Evolutionary conservation across 2,113 vertebrate genomes (phyloP).

Genomic region (Lampris incognitus): DNA sequence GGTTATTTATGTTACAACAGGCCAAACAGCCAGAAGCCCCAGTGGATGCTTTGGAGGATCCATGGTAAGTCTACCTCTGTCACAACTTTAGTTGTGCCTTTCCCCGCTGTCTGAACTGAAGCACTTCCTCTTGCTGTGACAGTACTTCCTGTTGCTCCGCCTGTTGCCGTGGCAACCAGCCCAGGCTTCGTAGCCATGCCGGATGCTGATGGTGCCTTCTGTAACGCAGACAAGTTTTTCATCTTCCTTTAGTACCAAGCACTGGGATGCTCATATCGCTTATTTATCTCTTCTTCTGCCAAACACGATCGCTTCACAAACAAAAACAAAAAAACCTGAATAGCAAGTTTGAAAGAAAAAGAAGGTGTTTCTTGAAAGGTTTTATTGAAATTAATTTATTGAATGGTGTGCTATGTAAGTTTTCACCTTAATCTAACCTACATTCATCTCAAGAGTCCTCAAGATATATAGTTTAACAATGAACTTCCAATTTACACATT

Average conservation of each 20-base stretch:
- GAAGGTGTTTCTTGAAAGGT: too few relatives aligned
- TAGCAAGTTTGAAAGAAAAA: too few relatives aligned
- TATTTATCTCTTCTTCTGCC: background rate
- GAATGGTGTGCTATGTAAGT: too few relatives aligned
- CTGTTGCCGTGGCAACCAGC: constrained; percentile 44
- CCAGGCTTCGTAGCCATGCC: constrained; percentile 68
- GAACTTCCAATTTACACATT: too few relatives aligned
- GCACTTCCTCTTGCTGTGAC: constrained; percentile 44
- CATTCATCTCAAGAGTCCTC: too few relatives aligned
- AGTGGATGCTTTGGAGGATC: background rate
- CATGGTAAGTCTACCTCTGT: constrained; percentile 67
- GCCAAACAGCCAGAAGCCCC: constrained; percentile 44
- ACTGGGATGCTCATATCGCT: background rate
- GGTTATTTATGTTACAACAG: constrained; percentile 12
- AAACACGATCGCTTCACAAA: too few relatives aligned
- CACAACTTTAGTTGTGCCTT: constrained; percentile 54
- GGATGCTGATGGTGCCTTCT: constrained; percentile 66
- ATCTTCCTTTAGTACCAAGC: background rate
- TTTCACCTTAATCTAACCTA: too few relatives aligned
- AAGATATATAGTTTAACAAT: too few relatives aligned
- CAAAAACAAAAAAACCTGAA: too few relatives aligned
- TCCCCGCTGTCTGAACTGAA: constrained; percentile 42
- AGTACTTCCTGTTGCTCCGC: constrained; percentile 38
- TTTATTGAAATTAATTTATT: too few relatives aligned
- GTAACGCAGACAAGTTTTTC: constrained; percentile 62